Evolutionary conservation across 2,888 invertebrate genomes (phyloP).

Genomic region (Sinohyriopsis cumingii): DNA sequence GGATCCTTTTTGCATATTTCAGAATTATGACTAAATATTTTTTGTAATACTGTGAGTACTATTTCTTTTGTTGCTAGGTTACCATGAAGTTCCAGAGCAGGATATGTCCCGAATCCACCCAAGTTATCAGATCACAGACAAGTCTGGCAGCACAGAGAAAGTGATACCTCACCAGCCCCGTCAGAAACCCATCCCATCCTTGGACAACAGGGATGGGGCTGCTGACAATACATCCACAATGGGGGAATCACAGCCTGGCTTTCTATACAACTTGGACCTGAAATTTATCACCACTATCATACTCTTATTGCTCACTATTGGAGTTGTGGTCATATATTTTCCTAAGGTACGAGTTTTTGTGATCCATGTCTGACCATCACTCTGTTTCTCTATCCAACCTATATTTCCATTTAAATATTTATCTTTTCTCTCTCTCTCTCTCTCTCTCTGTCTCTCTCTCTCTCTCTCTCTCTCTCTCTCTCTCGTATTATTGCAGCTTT

Average conservation of each 20-base stretch:
- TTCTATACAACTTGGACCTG: constrained; percentile 46
- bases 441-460: too few species aligned
- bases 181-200: not conserved
- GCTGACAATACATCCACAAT: not conserved
- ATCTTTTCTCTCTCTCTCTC: too few species aligned
- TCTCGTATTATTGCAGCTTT: too few species aligned
- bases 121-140: constrained; percentile 57
- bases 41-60: too few species aligned
- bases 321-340: constrained; percentile 51
- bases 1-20: too few species aligned
- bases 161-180: constrained; percentile 24
- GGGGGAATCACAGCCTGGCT: constrained; percentile 18
- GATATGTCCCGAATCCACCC: constrained; percentile 53
- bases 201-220: not conserved
- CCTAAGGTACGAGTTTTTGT: constrained; percentile 51
- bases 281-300: constrained; percentile 57
- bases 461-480: too few species aligned
- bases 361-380: not conserved
- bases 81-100: constrained; percentile 68
- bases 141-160: constrained; percentile 33
- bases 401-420: not conserved
- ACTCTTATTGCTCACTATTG: constrained; percentile 46
- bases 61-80: constrained; percentile 45
- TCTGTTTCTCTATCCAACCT: not conserved
- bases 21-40: too few species aligned